Evolutionary conservation across 1,140 invertebrate species (phyloP), one percentile per base, ranked within the genome.

Genomic region (Leptinotarsa texana): DNA sequence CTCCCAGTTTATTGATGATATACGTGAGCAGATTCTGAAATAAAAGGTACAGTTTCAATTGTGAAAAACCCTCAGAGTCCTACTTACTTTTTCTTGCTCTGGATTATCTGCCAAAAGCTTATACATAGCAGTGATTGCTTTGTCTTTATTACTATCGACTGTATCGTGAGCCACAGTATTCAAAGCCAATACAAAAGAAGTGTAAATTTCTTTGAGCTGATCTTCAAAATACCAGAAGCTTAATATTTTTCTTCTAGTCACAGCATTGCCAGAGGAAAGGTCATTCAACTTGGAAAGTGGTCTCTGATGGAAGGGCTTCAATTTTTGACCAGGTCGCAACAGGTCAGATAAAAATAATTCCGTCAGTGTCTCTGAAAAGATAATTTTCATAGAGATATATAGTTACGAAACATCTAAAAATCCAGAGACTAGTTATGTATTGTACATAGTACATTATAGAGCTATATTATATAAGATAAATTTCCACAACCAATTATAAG

Each of bases 1-100:
- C 97, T 61, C 98, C 98, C 17, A 99, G 87, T 87, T 99, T 99
- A 82, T 99, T 99, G 0, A 98, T 92, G 27, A 99, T 85, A 80
- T 92, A 89, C 1, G 89, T 88, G 3, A 99, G 84, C 27, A 99
- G 84, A 82, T 93, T 90, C 88, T 96, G 87, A 33, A 88, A 86
- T 21, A 13, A 17, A 22, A 67, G 27, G 22, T 66, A 66, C 13
- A 18, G 15, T 15, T 21, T 66, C 1, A 18, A 6, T 66, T 21
- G 15, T 24, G 63, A 66, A 13, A 65, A 15, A 21, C 11, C 48
- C n/a, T 68, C 33, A 27, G 18, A 65, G n/a, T n/a, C 27, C 15
- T 47, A 79, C 82, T 85, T 85, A 93, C 91, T 85, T 93, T 90
- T 85, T 99, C 97, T 85, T 96, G 93, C 85, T 98, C 97, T 1